phyloP scores from a whole-genome alignment of 2,888 invertebrate species.

The Parascotia fuliginaria region DNA sequence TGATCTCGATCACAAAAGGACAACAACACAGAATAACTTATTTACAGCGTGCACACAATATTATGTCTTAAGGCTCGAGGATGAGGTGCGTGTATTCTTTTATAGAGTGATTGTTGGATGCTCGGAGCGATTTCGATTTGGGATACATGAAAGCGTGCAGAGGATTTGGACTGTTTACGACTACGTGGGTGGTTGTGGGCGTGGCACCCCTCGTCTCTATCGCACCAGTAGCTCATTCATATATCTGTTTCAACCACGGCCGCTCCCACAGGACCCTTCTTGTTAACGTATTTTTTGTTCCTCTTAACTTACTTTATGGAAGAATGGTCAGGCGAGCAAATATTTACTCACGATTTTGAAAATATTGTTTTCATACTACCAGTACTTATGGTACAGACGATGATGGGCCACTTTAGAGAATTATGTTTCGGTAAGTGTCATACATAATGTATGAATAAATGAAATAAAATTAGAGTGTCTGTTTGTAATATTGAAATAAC shows the following conservation, averaged over 20 bases:
- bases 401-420: slow-evolving; percentile 61
- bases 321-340: slow-evolving; percentile 83
- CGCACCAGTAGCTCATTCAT: slow-evolving; percentile 40
- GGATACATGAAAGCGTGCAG: slow-evolving; percentile 85
- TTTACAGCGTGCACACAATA: slow-evolving; percentile 64
- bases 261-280: slow-evolving; percentile 85
- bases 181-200: slow-evolving; percentile 85
- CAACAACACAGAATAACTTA: slow-evolving; percentile 79
- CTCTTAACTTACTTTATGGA: slow-evolving; percentile 75
- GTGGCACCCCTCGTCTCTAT: slow-evolving; percentile 70
- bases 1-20: slow-evolving; percentile 82
- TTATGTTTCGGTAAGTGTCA: slow-evolving; percentile 23
- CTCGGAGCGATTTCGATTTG: slow-evolving; percentile 83
- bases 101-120: slow-evolving; percentile 55
- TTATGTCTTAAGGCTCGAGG: slow-evolving; percentile 55
- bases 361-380: slow-evolving; percentile 80
- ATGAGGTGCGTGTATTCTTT: slow-evolving; percentile 56
- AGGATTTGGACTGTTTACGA: slow-evolving; percentile 85
- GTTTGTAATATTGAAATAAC: no score
- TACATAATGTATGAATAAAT: slow-evolving; percentile 26
- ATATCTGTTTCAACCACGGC: slow-evolving; percentile 67
- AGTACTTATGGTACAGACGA: slow-evolving; percentile 61
- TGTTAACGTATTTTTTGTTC: slow-evolving; percentile 83
- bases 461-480: no score
- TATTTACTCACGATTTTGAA: slow-evolving; percentile 85